phyloP scores from a whole-genome alignment of 2,888 invertebrate genomes.

The Acleris cristana region DNA sequence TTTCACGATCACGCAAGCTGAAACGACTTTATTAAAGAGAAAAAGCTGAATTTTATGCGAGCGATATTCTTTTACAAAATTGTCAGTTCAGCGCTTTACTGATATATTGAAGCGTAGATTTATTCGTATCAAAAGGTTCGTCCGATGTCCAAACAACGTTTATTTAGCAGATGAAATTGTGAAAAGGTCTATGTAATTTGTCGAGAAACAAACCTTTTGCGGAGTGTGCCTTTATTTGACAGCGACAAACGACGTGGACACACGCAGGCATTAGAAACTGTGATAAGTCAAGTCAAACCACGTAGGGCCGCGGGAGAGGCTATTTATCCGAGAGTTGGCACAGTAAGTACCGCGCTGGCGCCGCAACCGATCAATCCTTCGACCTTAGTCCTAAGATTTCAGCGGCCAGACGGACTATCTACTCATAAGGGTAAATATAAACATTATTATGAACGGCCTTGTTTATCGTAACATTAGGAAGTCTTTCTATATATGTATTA shows the following conservation, averaged over 20 bases:
- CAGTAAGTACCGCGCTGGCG: constrained; percentile 5
- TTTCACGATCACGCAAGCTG: constrained; percentile 12
- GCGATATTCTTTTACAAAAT: neutral
- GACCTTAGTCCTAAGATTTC: constrained; percentile 22
- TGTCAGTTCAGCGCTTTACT: neutral
- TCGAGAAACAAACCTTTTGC: constrained; percentile 25
- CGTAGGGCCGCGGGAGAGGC: constrained; percentile 9
- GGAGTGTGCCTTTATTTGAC: constrained; percentile 26
- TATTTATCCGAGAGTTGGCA: constrained; percentile 22
- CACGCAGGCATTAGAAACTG: constrained; percentile 10
- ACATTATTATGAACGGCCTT: constrained; percentile 5
- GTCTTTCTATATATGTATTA: too few species aligned
- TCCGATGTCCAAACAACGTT: neutral
- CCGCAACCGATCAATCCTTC: constrained; percentile 31
- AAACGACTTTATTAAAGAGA: constrained; percentile 1
- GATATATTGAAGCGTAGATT: too few species aligned
- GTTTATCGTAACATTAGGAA: neutral
- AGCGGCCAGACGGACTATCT: constrained; percentile 21
- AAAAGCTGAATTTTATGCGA: neutral
- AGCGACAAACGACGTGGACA: constrained; percentile 28
- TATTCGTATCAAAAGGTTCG: too few species aligned
- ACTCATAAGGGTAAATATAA: constrained; percentile 15
- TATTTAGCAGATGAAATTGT: neutral
- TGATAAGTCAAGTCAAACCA: constrained; percentile 30
- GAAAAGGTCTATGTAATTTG: constrained; percentile 6